Percentiles rank a stretch among this genome's conserved stretches.
These are phyloP conservation scores for Hirudinaria manillensis DNA, from an alignment of 2,888 invertebrate species.

Conservation along the genomic window DNA sequence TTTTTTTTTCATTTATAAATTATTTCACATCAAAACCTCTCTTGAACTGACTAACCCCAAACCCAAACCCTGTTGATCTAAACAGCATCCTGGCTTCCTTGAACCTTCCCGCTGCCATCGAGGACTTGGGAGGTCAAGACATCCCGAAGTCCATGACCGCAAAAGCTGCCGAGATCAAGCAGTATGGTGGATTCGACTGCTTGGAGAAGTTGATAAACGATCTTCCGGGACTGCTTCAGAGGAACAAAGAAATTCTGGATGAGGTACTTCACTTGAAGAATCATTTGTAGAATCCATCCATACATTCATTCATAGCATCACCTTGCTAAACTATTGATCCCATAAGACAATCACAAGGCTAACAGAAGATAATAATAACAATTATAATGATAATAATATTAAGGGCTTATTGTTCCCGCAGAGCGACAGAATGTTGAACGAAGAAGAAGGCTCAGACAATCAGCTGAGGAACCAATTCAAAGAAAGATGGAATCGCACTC, in stretches of 20 bases:
- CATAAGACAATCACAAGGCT: too few species aligned
- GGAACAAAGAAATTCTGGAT: slow-evolving; percentile 88
- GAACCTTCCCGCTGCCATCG: slow-evolving; percentile 93
- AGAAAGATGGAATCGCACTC: slow-evolving; percentile 82
- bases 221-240: slow-evolving; percentile 78
- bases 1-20: too few species aligned
- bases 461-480: slow-evolving; percentile 82
- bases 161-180: slow-evolving; percentile 72
- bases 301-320: too few species aligned
- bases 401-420: slow-evolving; percentile 41
- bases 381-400: too few species aligned
- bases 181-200: slow-evolving; percentile 69
- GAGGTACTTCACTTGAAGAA: slow-evolving; percentile 72
- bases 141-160: slow-evolving; percentile 82
- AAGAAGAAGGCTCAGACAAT: slow-evolving; percentile 84
- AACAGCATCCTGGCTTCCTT: slow-evolving; percentile 76
- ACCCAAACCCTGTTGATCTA: background rate
- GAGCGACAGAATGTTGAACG: slow-evolving; percentile 65
- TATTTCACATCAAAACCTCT: too few species aligned
- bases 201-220: slow-evolving; percentile 73
- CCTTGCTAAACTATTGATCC: too few species aligned
- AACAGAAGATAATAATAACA: too few species aligned
- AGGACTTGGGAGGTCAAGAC: slow-evolving; percentile 64
- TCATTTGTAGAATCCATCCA: too few species aligned
- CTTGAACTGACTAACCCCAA: too few species aligned